Conservation (phyloP, 2,888 invertebrate genomes). For the Heliconius charithonia region DNA sequence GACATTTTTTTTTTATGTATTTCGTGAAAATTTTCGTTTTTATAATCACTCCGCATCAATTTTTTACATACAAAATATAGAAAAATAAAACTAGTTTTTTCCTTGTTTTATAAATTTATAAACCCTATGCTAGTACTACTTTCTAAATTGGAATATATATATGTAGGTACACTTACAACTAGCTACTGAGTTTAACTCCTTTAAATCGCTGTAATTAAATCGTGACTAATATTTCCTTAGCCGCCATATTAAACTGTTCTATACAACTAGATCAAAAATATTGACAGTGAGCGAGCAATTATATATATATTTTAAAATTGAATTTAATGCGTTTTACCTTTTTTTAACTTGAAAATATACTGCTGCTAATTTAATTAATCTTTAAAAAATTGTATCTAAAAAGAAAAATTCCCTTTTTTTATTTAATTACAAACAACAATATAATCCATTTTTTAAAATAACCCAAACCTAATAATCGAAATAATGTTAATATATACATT, state of each 20-base stretch:
- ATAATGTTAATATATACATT: constrained; percentile 18
- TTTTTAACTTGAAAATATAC: neutral
- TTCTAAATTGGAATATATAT: constrained; percentile 50
- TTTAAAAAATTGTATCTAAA: neutral
- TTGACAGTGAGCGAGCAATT: neutral
- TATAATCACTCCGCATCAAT: no score
- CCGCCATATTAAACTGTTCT: constrained; percentile 58
- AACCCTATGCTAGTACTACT: constrained; percentile 39
- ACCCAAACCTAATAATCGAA: neutral
- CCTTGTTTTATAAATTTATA: neutral
- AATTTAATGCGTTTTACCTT: neutral
- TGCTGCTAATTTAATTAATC: neutral
- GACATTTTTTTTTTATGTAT: no score
- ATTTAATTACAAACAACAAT: neutral
- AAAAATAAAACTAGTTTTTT: no score
- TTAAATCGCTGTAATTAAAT: constrained; percentile 70
- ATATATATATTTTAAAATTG: neutral
- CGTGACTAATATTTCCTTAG: constrained; percentile 71
- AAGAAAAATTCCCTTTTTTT: neutral
- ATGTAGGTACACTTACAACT: constrained; percentile 56
- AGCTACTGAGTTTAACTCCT: constrained; percentile 64
- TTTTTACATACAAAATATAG: no score
- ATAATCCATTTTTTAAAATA: neutral
- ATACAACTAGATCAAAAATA: constrained; percentile 25
- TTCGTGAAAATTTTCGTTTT: no score